Evolutionary conservation across 2,888 invertebrate species (phyloP).

Genomic region (Microctonus brassicae): DNA sequence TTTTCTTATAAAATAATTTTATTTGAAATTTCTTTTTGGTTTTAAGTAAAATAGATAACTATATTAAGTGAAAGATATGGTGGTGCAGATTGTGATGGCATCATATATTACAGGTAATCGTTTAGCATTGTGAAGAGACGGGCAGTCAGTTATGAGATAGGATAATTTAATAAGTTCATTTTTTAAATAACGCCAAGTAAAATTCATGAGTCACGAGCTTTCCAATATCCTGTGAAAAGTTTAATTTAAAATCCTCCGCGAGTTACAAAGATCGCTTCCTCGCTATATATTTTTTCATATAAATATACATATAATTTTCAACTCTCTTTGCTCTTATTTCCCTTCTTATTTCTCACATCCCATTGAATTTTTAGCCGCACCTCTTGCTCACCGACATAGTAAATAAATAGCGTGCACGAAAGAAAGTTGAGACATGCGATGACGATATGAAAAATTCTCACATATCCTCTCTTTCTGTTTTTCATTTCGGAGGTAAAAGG

Average conservation of each 20-base stretch:
- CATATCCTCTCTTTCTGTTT: not conserved
- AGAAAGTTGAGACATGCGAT: slow-evolving; percentile 32
- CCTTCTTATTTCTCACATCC: not conserved
- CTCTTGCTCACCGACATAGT: not conserved
- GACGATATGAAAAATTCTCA: slow-evolving; percentile 27
- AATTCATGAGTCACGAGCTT: slow-evolving; percentile 20
- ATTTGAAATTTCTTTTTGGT: not conserved
- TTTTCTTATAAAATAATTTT: too few relatives aligned
- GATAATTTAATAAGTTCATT: slow-evolving; percentile 13
- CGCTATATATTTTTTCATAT: too few relatives aligned
- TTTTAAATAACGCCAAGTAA: slow-evolving; percentile 13
- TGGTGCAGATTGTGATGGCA: not conserved
- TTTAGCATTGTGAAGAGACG: not conserved
- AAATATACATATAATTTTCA: too few relatives aligned
- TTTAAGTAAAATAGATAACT: not conserved
- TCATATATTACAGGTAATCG: not conserved
- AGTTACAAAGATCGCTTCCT: not conserved
- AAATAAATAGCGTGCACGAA: not conserved
- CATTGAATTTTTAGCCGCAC: not conserved
- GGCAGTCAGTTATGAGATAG: not conserved
- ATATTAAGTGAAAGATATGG: not conserved
- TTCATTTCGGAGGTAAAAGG: not conserved
- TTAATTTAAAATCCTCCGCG: slow-evolving; percentile 12
- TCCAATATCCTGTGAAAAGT: slow-evolving; percentile 25
- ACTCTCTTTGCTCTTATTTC: too few relatives aligned